Base-by-base conservation (phyloP, 1,140 invertebrate genomes). In the Zaprionus vittiger region DNA sequence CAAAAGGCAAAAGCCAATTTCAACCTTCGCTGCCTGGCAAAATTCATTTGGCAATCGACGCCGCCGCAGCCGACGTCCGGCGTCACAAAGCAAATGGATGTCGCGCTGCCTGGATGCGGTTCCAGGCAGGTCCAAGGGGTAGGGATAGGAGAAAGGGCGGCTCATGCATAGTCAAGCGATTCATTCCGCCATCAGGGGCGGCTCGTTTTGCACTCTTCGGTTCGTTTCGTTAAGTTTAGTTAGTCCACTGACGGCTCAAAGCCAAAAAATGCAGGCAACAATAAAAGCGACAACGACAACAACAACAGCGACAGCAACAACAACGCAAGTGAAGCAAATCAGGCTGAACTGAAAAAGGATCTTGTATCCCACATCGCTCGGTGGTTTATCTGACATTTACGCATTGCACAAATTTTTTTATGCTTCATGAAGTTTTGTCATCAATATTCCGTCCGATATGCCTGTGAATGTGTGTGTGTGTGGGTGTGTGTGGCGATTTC, bases 1-100 rank as follows among this genome's bases (percentile, higher is more conserved):
- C 84, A 71, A 87, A 84, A 87, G 81, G 80, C 84, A 87, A 79
- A 89, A 83, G 84, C 84, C 84, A 87, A 87, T 87, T 87, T 87
- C 84, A 87, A 83, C 84, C 84, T 87, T 79, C 78, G 79, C 85
- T 89, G 81, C 67, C 75, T 89, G 83, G 73, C 84, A 72, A 83
- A 89, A 89, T 81, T 89, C 84, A 89, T 84, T 90, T 89, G 81
- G 66, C 83, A 87, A 87, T 87, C 83, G 69, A 77, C 72, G 55
- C 41, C 70, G 57, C 24, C 28, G 20, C 67, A 24, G 59, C 56
- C 59, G 14, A 54, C 15, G 41, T 47, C 41, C 41, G 70, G 47
- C 11, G 26, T 41, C 24, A 54, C 15, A 24, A 28, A 22, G 28
- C 55, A 63, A 62, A 70, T 72, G 69, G 61, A 70, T 72, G 69